Evolutionary conservation across 2,113 vertebrate genomes (phyloP).

Genomic region (Lampris incognitus): DNA sequence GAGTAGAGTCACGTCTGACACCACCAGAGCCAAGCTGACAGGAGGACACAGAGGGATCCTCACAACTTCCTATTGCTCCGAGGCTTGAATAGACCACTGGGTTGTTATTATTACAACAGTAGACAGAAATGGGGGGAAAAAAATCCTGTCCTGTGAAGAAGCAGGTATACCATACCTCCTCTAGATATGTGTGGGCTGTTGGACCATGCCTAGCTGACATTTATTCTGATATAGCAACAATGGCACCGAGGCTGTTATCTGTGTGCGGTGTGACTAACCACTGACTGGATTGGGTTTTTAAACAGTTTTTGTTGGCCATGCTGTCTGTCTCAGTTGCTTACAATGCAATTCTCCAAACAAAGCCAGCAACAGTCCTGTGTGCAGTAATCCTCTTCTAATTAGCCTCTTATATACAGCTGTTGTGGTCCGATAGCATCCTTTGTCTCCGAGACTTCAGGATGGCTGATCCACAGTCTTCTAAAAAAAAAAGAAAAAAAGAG

Average conservation of each 20-base stretch:
- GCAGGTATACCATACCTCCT: background rate
- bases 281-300: constrained; percentile 16
- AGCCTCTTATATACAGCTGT: constrained; percentile 63
- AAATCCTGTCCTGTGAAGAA: constrained; percentile 3
- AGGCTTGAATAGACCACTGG: constrained; percentile 52
- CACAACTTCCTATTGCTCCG: constrained; percentile 39
- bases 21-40: constrained; percentile 63
- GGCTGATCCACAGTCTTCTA: constrained; percentile 51
- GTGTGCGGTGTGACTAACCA: constrained; percentile 28
- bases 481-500: constrained; percentile 58
- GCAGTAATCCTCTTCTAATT: constrained; percentile 64
- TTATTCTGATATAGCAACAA: constrained; percentile 30
- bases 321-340: constrained; percentile 52
- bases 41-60: constrained; percentile 56
- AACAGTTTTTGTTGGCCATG: constrained; percentile 28
- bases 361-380: constrained; percentile 34
- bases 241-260: constrained; percentile 36
- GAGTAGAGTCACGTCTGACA: constrained; percentile 69
- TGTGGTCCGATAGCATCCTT: constrained; percentile 62
- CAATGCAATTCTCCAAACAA: constrained; percentile 42
- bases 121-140: constrained; percentile 8
- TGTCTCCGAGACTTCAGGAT: constrained; percentile 48
- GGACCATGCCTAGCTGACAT: constrained; percentile 15
- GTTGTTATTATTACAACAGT: constrained; percentile 27
- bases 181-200: constrained; percentile 8